Evolutionary conservation across 2,888 invertebrate species (phyloP).

Genomic region (Empis livida): DNA sequence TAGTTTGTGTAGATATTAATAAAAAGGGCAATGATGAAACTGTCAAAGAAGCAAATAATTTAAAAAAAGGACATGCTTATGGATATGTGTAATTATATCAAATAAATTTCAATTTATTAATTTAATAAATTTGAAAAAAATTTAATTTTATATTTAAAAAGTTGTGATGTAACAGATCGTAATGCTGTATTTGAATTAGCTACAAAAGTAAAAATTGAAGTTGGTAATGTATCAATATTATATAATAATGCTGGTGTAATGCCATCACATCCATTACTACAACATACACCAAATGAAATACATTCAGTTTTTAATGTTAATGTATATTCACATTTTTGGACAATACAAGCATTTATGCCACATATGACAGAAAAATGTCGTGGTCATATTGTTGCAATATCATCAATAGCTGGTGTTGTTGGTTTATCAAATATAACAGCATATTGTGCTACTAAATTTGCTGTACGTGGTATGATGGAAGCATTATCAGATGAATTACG

Average conservation of each 20-base stretch:
- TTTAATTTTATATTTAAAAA: conserved; percentile 23
- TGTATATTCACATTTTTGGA: conserved; percentile 67
- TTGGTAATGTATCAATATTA: conserved; percentile 64
- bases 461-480: conserved; percentile 76
- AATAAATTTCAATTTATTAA: background rate
- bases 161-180: conserved; percentile 65
- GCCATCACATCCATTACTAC: conserved; percentile 58
- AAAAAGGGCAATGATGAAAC: conserved; percentile 55
- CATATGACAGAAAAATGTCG: conserved; percentile 59
- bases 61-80: conserved; percentile 29
- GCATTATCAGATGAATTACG: conserved; percentile 65
- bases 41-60: conserved; percentile 38
- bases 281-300: conserved; percentile 54
- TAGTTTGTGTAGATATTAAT: conserved; percentile 69
- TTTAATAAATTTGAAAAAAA: conserved; percentile 13
- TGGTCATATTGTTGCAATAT: conserved; percentile 64
- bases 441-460: conserved; percentile 69
- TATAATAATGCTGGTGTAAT: conserved; percentile 82
- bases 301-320: conserved; percentile 61
- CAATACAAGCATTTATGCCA: conserved; percentile 59
- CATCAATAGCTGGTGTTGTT: conserved; percentile 63
- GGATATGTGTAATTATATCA: conserved; percentile 35
- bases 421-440: conserved; percentile 66
- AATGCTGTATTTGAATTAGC: conserved; percentile 51
- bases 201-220: conserved; percentile 48